Evolutionary conservation across 2,113 vertebrate genomes (phyloP).

Genomic region (Bos indicus): DNA sequence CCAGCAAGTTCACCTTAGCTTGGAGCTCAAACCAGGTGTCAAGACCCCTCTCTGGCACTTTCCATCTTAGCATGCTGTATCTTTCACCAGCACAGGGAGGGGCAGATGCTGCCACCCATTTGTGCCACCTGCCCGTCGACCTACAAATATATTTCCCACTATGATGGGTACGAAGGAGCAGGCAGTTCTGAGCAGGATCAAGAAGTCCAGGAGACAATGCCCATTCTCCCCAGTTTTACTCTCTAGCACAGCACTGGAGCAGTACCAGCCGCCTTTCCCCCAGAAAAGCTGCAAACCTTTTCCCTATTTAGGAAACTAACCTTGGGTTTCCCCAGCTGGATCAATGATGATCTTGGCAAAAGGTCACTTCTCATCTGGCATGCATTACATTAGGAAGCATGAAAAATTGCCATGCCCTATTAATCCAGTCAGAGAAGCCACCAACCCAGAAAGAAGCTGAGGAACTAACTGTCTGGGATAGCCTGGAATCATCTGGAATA

Average conservation of each 20-base stretch:
- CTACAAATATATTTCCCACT: background rate
- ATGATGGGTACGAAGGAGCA: background rate
- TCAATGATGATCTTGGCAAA: conserved; percentile 15
- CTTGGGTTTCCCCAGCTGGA: conserved; percentile 48
- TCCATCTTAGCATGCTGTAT: background rate
- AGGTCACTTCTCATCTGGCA: conserved; percentile 23
- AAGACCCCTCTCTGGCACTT: background rate
- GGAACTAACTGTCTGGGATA: background rate
- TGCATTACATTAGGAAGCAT: background rate
- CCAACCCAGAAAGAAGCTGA: background rate
- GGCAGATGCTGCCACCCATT: background rate
- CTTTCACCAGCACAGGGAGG: background rate
- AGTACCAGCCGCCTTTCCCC: conserved; percentile 24
- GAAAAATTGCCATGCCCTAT: background rate
- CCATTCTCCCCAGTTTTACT: background rate
- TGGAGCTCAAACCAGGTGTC: background rate
- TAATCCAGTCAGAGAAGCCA: background rate
- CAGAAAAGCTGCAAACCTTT: conserved; percentile 59
- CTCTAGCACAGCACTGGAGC: background rate
- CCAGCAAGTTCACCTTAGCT: background rate
- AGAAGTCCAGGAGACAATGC: background rate
- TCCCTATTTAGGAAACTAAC: conserved; percentile 61
- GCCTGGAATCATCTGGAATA: background rate
- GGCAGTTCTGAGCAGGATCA: background rate
- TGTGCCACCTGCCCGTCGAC: background rate